Conservation (phyloP, 2,113 vertebrate genomes). For the Acrocephalus arundinaceus region DNA sequence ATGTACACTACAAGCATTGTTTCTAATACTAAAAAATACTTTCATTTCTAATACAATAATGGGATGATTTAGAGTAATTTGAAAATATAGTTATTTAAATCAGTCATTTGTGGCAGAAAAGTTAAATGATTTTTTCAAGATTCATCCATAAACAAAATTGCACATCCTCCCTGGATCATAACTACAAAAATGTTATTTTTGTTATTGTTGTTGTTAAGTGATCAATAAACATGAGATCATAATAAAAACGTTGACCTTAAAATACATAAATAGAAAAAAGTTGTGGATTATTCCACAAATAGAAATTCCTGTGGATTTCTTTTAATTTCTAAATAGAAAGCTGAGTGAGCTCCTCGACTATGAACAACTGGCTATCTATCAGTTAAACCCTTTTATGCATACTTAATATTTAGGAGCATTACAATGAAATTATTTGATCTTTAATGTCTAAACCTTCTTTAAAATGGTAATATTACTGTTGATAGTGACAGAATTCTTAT, state of each 20-base stretch:
- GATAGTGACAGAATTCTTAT: neutral
- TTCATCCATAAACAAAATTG: neutral
- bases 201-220: neutral
- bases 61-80: neutral
- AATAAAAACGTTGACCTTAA: neutral
- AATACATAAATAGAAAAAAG: neutral
- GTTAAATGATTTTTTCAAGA: neutral
- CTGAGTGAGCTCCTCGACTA: neutral
- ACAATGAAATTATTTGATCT: neutral
- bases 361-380: neutral
- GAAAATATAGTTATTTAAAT: neutral
- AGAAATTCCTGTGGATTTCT: neutral
- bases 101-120: neutral
- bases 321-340: neutral
- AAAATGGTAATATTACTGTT: neutral
- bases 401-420: neutral
- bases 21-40: neutral
- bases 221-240: neutral
- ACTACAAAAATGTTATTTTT: neutral
- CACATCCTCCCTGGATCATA: neutral
- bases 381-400: neutral
- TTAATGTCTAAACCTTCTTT: neutral
- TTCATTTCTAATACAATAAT: neutral
- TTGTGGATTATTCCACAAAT: neutral
- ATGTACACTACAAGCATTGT: rapidly evolving